A percentile compares a stretch with the other conserved stretches of the same genome.
Evolutionary conservation across 2,797 vertebrate genomes (phyloP).

Genomic region (Syncerus caffer): DNA sequence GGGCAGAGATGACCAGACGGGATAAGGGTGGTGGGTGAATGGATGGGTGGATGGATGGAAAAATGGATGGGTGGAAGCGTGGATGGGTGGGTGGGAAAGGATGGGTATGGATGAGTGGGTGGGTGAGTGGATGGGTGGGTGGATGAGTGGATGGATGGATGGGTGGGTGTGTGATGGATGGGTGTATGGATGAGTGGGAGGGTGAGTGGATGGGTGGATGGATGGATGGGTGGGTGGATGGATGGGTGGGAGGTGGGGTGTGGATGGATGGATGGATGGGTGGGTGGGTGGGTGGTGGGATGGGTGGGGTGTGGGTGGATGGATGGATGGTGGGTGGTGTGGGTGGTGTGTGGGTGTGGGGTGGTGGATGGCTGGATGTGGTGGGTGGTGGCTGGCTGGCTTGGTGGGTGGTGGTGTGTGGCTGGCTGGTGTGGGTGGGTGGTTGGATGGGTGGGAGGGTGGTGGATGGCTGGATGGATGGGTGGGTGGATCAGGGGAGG

Average conservation of each 20-base stretch:
- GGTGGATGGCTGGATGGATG: fast-evolving
- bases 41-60: too few relatives aligned
- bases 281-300: fast-evolving
- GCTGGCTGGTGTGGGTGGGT: fast-evolving
- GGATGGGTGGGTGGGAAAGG: too few relatives aligned
- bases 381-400: too few relatives aligned
- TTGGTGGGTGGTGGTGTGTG: background rate
- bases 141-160: fast-evolving
- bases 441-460: background rate
- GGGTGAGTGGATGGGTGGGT: too few relatives aligned
- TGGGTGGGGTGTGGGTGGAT: fast-evolving
- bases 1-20: background rate
- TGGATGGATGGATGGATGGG: fast-evolving
- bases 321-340: fast-evolving
- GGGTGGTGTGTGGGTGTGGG: fast-evolving
- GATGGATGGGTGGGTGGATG: background rate
- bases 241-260: too few relatives aligned
- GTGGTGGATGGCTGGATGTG: fast-evolving
- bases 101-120: background rate
- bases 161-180: fast-evolving
- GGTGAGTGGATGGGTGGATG: too few relatives aligned
- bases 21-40: fast-evolving
- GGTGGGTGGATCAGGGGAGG: background rate
- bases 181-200: background rate
- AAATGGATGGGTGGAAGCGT: fast-evolving